Evolutionary conservation across 2,113 vertebrate genomes (phyloP).

Genomic region (Ameiurus melas): DNA sequence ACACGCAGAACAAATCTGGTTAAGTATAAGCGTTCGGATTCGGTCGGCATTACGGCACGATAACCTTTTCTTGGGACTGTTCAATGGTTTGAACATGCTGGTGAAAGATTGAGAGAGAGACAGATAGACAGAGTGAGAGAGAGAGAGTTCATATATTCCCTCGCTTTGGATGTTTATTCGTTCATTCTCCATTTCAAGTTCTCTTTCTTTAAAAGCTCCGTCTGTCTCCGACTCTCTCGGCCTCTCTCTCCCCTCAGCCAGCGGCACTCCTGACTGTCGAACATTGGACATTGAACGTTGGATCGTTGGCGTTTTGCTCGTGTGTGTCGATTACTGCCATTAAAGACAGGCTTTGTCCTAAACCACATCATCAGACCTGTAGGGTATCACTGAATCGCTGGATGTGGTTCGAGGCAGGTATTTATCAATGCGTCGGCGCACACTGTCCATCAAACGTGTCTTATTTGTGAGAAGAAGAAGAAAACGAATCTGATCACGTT

Average conservation of each 20-base stretch:
- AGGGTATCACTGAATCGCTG: not conserved
- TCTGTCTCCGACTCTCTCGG: not conserved
- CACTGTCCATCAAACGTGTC: not conserved
- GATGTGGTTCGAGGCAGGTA: not conserved
- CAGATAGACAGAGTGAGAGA: not conserved
- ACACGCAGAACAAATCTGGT: not conserved
- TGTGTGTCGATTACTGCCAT: not conserved
- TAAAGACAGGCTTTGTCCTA: not conserved
- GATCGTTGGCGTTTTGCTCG: not conserved
- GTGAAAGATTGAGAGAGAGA: not conserved
- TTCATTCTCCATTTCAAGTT: not conserved
- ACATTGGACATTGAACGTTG: constrained; percentile 38
- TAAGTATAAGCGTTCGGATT: not conserved
- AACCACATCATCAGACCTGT: not conserved
- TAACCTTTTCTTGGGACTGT: constrained; percentile 17
- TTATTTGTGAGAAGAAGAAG: not conserved
- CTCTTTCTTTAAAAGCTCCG: not conserved
- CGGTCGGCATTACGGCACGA: not conserved
- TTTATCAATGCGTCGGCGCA: not conserved
- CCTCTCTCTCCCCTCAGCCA: constrained; percentile 32
- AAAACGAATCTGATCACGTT: not conserved
- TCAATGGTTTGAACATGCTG: not conserved
- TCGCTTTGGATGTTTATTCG: not conserved
- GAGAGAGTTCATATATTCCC: not conserved
- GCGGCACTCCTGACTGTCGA: constrained; percentile 50